phyloP scores from a whole-genome alignment of 2,888 invertebrate species.

The Toxonevra muliebris region DNA sequence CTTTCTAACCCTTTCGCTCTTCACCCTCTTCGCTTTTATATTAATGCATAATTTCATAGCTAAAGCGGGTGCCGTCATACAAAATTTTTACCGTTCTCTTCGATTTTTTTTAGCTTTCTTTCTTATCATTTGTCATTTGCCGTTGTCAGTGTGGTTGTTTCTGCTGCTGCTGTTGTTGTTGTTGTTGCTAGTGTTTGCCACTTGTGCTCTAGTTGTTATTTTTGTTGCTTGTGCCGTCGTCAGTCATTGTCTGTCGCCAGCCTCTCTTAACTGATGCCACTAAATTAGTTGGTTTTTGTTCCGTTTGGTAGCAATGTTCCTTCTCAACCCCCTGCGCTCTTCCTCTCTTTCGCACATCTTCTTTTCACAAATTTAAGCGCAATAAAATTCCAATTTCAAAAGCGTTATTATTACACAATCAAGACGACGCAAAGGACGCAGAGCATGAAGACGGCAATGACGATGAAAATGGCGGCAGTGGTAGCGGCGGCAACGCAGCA shows the following conservation, averaged over 20 bases:
- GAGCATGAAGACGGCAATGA: too few relatives aligned
- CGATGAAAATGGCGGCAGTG: too few relatives aligned
- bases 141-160: neutral
- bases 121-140: neutral
- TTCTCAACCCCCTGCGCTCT: neutral
- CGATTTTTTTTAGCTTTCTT: neutral
- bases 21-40: neutral
- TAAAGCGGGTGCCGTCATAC: neutral
- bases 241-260: slow-evolving; percentile 27
- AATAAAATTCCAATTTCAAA: slow-evolving; percentile 18
- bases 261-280: slow-evolving; percentile 26
- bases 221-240: slow-evolving; percentile 3
- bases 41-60: slow-evolving; percentile 26
- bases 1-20: neutral
- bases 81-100: too few relatives aligned
- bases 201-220: neutral
- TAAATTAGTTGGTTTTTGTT: slow-evolving; percentile 18
- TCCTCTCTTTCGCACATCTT: too few relatives aligned
- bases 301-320: neutral
- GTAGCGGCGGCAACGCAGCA: too few relatives aligned
- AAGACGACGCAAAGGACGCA: too few relatives aligned
- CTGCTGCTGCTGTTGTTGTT: neutral
- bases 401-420: neutral
- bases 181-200: neutral
- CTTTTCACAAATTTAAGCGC: neutral